phyloP scores from a whole-genome alignment of 2,797 vertebrate species.

The Eleutherodactylus coqui region DNA sequence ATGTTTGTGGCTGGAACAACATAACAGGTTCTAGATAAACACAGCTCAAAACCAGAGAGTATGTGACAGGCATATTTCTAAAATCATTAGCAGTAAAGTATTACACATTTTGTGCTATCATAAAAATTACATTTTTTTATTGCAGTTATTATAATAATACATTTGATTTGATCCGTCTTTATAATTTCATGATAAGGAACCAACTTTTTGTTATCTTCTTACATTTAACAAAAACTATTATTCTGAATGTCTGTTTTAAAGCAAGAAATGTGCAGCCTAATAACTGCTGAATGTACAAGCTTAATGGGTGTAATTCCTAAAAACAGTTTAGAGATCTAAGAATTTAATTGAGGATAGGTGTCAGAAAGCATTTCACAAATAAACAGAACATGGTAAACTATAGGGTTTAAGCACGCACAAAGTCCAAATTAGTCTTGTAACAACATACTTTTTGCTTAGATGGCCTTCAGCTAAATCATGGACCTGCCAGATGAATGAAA shows the following conservation, averaged over 20 bases:
- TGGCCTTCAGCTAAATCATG: constrained; percentile 74
- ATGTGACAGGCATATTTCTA: no score
- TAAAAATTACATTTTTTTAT: no score
- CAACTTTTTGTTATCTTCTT: neutral
- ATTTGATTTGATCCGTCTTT: no score
- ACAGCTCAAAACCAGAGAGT: no score
- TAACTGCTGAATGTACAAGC: constrained; percentile 63
- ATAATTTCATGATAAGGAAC: neutral
- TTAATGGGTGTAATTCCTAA: constrained; percentile 68
- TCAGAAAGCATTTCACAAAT: constrained; percentile 87
- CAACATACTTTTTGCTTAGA: constrained; percentile 73
- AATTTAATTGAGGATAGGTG: constrained; percentile 81
- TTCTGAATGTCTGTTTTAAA: neutral
- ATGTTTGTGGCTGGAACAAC: no score
- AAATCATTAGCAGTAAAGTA: no score
- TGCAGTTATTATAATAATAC: no score
- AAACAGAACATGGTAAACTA: constrained; percentile 78
- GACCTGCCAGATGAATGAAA: constrained; percentile 73
- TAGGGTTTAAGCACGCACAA: constrained; percentile 70
- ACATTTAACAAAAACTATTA: neutral
- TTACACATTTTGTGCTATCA: no score
- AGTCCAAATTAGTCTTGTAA: constrained; percentile 80
- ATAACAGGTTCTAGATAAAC: no score
- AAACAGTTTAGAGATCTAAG: constrained; percentile 70
- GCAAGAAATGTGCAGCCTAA: constrained; percentile 32